Evolutionary conservation across 2,797 vertebrate genomes (phyloP), one percentile per base, ranked within the genome.

Genomic region (Anguilla megastoma): DNA sequence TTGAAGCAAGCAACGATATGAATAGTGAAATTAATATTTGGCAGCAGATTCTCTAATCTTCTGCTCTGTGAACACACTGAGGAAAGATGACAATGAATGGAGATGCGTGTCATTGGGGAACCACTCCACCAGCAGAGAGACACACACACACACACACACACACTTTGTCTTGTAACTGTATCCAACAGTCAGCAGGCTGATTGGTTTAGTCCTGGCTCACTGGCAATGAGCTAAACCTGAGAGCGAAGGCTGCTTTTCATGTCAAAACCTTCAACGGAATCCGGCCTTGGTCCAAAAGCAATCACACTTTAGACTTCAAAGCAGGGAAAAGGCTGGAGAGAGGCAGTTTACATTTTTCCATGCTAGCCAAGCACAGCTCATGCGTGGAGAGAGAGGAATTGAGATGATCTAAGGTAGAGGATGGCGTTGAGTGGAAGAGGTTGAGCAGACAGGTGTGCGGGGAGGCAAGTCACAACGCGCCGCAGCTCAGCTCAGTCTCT

Each of bases 301-400:
- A 97, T 97, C 96, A 96, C 95, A 96, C 96, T 96, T 96, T 92
- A 96, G 93, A 97, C 96, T 96, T 97, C 96, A 97, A 97, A 97
- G 96, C 94, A 89, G 45, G 83, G 33, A 88, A 93, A 93, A 92
- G 93, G 93, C 93, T 94, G 92, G 95, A 92, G 93, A 95, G 94
- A 95, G 94, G 93, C 89, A 88, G 94, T 93, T 94, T 92, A 88
- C 93, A 91, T 95, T 94, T 95, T 92, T 88, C 84, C 93, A 94
- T 89, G 92, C 94, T 91, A 94, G 95, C 94, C 95, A 94, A 95
- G 94, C 89, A 92, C 93, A 95, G 94, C 93, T 96, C 93, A 95
- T 95, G 96, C 96, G 94, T 97, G 95, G 95, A 94, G 91, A 92
- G 93, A 95, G 94, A 96, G 95, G 87, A 85, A 88, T 84, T 88